Conservation (phyloP, 2,113 vertebrate genomes). For the Petromus typicus region DNA sequence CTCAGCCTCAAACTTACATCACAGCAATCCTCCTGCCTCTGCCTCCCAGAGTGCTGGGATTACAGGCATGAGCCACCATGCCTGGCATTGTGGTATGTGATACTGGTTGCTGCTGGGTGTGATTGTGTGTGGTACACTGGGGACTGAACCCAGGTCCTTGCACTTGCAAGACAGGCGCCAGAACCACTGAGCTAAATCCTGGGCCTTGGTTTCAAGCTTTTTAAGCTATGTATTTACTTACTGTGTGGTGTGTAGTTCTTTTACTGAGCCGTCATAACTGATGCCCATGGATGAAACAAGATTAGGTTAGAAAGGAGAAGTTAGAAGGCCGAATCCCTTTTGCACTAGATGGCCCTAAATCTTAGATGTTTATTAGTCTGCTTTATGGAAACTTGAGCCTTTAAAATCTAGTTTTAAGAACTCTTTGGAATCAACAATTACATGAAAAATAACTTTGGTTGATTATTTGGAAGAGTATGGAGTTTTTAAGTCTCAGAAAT, state of each 20-base stretch:
- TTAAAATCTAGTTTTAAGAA: not conserved
- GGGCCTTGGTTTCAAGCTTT: slow-evolving; percentile 26
- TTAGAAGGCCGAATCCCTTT: not conserved
- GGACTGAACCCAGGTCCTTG: too few species aligned
- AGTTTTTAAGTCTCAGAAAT: not conserved
- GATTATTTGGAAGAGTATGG: not conserved
- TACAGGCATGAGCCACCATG: too few species aligned
- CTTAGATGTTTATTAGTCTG: not conserved
- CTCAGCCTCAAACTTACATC: too few species aligned
- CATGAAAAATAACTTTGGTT: not conserved
- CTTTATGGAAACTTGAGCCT: not conserved
- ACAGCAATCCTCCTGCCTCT: too few species aligned
- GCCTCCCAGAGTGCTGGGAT: too few species aligned
- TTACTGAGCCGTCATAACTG: not conserved
- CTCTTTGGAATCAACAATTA: not conserved
- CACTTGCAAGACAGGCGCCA: too few species aligned
- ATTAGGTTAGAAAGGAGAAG: not conserved
- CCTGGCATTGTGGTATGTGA: too few species aligned
- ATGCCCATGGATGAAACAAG: not conserved
- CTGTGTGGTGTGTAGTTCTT: not conserved
- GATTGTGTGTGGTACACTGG: too few species aligned
- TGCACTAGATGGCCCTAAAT: not conserved
- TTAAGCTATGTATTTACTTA: not conserved
- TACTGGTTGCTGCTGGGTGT: too few species aligned
- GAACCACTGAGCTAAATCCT: too few species aligned